phyloP scores from a whole-genome alignment of 2,113 vertebrate genomes.

The Atrichornis clamosus region DNA sequence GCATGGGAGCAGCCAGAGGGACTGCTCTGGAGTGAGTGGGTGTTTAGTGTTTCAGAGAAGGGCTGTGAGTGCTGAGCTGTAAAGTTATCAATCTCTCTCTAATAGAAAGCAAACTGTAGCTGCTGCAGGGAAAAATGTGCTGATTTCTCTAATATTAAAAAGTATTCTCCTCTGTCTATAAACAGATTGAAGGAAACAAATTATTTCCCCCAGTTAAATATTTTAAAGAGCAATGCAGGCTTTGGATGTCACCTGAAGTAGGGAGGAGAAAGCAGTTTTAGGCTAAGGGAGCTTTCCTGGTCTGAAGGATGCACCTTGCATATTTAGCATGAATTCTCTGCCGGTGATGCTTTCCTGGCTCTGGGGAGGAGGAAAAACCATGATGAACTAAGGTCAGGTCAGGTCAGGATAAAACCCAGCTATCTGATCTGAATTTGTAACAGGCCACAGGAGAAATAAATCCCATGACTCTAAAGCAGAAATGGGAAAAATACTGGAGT shows the following conservation, averaged over 20 bases:
- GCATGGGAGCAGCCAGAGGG: background rate
- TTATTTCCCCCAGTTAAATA: background rate
- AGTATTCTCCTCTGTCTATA: background rate
- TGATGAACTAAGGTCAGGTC: background rate
- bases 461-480: background rate
- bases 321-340: background rate
- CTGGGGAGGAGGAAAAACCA: background rate
- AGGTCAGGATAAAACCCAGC: background rate
- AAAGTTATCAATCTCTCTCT: background rate
- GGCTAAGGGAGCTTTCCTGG: background rate
- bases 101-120: background rate
- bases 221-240: background rate
- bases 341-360: background rate
- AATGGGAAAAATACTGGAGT: background rate
- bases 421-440: background rate
- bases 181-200: slow-evolving; percentile 18
- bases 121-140: background rate
- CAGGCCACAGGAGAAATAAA: background rate
- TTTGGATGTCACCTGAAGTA: background rate
- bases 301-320: background rate
- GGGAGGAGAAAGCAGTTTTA: background rate
- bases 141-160: background rate
- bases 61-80: background rate
- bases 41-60: background rate
- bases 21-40: background rate